Percentiles rank a stretch among this genome's conserved stretches.
phyloP scores from a whole-genome alignment of 1,140 invertebrate species.

The Anthonomus grandis region DNA sequence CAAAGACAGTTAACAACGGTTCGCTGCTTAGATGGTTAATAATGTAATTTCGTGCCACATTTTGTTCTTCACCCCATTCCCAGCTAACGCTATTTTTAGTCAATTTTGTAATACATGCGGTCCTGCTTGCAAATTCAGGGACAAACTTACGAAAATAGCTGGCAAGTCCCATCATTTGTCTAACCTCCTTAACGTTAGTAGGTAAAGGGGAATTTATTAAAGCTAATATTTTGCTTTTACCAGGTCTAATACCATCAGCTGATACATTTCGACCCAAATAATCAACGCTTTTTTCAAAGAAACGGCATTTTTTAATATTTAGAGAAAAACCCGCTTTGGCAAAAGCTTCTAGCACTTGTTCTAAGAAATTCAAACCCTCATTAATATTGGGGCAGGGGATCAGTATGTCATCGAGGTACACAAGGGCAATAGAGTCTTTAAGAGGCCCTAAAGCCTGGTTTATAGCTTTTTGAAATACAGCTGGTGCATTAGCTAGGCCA shows the following conservation, averaged over 20 bases:
- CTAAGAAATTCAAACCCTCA: constrained; percentile 29
- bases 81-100: constrained; percentile 39
- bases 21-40: constrained; percentile 3
- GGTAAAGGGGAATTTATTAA: no score
- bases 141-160: constrained; percentile 43
- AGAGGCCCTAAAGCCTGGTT: no score
- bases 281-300: constrained; percentile 9
- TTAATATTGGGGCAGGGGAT: constrained; percentile 23
- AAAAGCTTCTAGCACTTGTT: constrained; percentile 29
- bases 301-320: constrained; percentile 18
- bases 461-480: neutral
- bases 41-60: constrained; percentile 34
- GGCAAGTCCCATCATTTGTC: constrained; percentile 36
- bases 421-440: no score
- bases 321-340: constrained; percentile 18
- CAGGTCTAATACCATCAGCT: no score
- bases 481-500: constrained; percentile 30
- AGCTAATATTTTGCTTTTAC: no score
- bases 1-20: constrained; percentile 44
- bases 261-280: no score
- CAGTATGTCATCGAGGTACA: no score
- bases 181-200: no score
- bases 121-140: constrained; percentile 35
- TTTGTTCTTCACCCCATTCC: constrained; percentile 28
- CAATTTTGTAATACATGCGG: constrained; percentile 37